A percentile compares a stretch with the other conserved stretches of the same genome.
Evolutionary conservation across 2,113 vertebrate genomes (phyloP).

Genomic region (Crotalus helleri): DNA sequence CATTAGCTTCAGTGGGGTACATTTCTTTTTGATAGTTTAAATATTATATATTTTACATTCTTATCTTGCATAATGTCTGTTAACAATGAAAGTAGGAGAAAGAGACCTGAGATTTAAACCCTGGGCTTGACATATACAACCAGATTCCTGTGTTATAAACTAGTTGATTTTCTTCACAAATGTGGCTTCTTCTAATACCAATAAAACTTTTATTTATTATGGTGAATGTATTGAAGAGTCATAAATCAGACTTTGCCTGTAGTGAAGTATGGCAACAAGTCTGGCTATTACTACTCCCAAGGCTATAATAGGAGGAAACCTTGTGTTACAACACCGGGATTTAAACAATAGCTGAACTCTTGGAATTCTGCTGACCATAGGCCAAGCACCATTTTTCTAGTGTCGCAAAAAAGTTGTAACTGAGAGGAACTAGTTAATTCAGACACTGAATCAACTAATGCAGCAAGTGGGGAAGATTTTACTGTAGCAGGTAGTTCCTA

Average conservation of each 20-base stretch:
- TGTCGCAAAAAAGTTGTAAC: neutral
- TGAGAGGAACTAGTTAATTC: neutral
- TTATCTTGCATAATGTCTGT: too few species aligned
- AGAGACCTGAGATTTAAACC: too few species aligned
- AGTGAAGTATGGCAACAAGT: too few species aligned
- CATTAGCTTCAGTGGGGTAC: too few species aligned
- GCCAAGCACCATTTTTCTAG: neutral
- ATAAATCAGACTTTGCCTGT: neutral
- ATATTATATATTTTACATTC: too few species aligned
- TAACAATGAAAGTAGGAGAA: too few species aligned
- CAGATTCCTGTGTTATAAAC: too few species aligned
- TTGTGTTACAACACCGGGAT: neutral
- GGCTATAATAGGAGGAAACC: neutral
- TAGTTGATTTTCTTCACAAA: too few species aligned
- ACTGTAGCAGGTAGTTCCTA: neutral
- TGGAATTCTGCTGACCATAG: neutral
- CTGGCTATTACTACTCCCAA: neutral
- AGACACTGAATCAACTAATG: neutral
- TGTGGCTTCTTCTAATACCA: neutral
- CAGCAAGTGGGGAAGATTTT: neutral
- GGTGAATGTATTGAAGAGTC: neutral
- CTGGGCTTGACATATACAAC: too few species aligned
- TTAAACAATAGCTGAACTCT: neutral
- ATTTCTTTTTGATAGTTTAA: too few species aligned
- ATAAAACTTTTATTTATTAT: neutral